A percentile compares a stretch with the other conserved stretches of the same genome.
Conservation (phyloP, 2,797 vertebrate genomes). For the Odontamblyopus rebecca region DNA sequence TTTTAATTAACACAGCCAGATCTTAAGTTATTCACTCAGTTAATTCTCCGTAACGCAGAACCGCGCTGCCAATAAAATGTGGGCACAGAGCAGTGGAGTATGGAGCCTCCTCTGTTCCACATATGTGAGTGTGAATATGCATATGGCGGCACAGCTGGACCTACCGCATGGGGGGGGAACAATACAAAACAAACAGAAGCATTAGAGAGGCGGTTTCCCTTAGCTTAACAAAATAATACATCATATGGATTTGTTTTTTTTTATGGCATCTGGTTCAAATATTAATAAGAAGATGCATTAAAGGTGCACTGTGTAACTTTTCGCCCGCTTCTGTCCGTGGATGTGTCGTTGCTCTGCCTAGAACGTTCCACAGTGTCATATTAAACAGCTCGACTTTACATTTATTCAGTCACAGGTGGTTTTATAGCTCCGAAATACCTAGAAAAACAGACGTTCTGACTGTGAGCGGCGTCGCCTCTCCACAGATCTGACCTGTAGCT, state of each 20-base stretch:
- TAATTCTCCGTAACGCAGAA: constrained; percentile 66
- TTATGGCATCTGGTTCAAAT: background rate
- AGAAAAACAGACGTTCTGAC: no score
- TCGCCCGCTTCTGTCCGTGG: no score
- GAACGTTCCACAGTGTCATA: no score
- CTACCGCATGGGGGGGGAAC: constrained; percentile 17
- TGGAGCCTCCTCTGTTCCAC: constrained; percentile 12
- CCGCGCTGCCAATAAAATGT: constrained; percentile 54
- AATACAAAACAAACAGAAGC: constrained; percentile 7
- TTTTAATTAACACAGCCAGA: constrained; percentile 74
- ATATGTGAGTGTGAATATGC: constrained; percentile 14
- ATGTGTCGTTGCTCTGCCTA: no score
- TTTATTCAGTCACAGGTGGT: no score
- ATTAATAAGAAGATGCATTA: background rate
- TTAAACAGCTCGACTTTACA: no score
- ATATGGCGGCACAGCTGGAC: constrained; percentile 22
- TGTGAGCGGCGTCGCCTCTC: no score
- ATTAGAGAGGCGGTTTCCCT: constrained; percentile 25
- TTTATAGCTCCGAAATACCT: no score
- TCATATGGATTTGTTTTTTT: background rate
- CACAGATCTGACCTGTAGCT: no score
- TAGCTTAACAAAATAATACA: constrained; percentile 21
- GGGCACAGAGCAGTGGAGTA: constrained; percentile 39
- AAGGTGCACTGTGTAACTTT: no score
- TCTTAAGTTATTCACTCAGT: constrained; percentile 69